Evolutionary conservation across 2,113 vertebrate species (phyloP).

Genomic region (Dascyllus trimaculatus): DNA sequence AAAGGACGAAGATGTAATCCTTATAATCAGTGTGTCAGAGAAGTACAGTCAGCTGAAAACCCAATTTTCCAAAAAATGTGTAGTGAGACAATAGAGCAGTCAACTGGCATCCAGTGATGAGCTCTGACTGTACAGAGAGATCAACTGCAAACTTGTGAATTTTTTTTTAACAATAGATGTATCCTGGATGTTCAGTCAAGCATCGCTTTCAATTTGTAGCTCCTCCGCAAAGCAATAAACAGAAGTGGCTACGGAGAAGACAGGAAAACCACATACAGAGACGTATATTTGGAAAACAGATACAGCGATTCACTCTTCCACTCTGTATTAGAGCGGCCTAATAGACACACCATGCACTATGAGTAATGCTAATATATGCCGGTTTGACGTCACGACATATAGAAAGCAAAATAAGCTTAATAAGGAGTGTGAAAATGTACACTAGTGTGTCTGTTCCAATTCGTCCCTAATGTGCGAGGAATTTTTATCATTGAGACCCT

Average conservation of each 20-base stretch:
- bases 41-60: neutral
- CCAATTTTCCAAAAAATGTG: neutral
- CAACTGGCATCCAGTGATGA: neutral
- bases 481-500: conserved; percentile 18
- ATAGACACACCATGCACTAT: neutral
- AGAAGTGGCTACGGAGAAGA: neutral
- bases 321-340: neutral
- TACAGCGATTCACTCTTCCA: neutral
- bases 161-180: neutral
- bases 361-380: conserved; percentile 27
- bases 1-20: neutral
- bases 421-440: conserved; percentile 18
- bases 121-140: neutral
- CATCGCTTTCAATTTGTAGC: conserved; percentile 13
- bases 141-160: neutral
- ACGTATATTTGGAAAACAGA: neutral
- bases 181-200: conserved; percentile 16
- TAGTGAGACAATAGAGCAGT: neutral
- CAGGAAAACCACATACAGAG: neutral
- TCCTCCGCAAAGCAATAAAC: neutral
- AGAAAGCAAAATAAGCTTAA: conserved; percentile 44
- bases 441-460: neutral
- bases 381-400: conserved; percentile 52
- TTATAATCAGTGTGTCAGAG: neutral
- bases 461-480: conserved; percentile 14